Conservation (phyloP, 2,797 vertebrate genomes). For the Florisuga fusca region DNA sequence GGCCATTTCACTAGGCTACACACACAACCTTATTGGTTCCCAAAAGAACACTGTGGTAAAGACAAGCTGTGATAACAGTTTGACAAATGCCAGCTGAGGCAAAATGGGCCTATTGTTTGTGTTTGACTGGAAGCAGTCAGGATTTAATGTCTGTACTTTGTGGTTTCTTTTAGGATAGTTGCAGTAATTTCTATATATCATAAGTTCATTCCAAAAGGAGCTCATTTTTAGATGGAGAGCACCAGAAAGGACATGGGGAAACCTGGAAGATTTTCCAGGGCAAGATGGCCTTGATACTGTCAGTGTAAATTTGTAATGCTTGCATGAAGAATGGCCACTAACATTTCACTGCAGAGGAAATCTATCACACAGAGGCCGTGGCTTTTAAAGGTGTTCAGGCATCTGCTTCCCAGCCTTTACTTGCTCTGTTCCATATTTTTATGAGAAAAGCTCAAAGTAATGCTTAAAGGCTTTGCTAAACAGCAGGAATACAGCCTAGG, state of each 20-base stretch:
- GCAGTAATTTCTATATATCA: neutral
- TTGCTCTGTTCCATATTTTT: neutral
- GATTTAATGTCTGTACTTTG: neutral
- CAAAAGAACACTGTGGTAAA: neutral
- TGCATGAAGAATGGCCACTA: neutral
- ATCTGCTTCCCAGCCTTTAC: neutral
- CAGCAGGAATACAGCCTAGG: neutral
- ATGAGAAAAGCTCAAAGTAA: neutral
- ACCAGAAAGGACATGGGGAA: neutral
- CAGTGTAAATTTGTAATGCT: neutral
- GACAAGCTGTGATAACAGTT: neutral
- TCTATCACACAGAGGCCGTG: neutral
- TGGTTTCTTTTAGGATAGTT: neutral
- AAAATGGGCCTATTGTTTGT: neutral
- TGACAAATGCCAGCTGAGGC: neutral
- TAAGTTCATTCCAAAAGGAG: neutral
- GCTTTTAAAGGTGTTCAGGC: neutral
- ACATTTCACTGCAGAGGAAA: neutral
- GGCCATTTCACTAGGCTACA: neutral
- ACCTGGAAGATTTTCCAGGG: neutral
- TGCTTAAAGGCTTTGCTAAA: neutral
- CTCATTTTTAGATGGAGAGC: neutral
- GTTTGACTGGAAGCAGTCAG: conserved; percentile 9
- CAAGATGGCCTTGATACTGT: neutral
- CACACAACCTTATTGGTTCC: neutral